Evolutionary conservation across 2,888 invertebrate genomes (phyloP).

Genomic region (Agapetus fuscipes): DNA sequence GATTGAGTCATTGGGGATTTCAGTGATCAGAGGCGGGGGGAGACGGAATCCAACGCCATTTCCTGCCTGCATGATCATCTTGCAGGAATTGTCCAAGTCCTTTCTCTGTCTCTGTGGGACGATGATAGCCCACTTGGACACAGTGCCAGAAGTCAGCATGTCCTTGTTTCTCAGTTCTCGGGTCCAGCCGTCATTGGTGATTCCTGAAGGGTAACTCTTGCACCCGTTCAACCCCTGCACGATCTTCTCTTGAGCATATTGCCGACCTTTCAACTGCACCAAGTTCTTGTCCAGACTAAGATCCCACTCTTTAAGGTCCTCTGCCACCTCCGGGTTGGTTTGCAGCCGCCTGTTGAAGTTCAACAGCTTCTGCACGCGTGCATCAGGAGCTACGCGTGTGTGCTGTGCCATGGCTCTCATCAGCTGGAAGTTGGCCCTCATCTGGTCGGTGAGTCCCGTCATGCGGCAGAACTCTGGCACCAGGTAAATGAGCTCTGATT

Average conservation of each 20-base stretch:
- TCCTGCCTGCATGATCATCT: slow-evolving; percentile 36
- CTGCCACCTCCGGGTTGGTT: slow-evolving; percentile 32
- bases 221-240: slow-evolving; percentile 37
- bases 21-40: slow-evolving; percentile 36
- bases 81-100: slow-evolving; percentile 39
- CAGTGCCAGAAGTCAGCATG: slow-evolving; percentile 29
- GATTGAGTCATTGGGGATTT: slow-evolving; percentile 49
- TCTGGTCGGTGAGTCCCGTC: slow-evolving; percentile 68
- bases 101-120: slow-evolving; percentile 34
- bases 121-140: slow-evolving; percentile 41
- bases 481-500: slow-evolving; percentile 57
- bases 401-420: slow-evolving; percentile 61
- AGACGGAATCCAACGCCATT: slow-evolving; percentile 36
- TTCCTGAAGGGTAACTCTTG: slow-evolving; percentile 34
- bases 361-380: slow-evolving; percentile 55
- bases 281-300: slow-evolving; percentile 54
- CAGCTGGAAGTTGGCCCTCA: slow-evolving; percentile 50
- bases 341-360: slow-evolving; percentile 55
- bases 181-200: slow-evolving; percentile 69
- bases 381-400: slow-evolving; percentile 64
- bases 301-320: slow-evolving; percentile 64
- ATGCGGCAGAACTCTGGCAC: slow-evolving; percentile 78
- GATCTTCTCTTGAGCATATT: slow-evolving; percentile 55
- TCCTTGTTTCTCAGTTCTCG: slow-evolving; percentile 47
- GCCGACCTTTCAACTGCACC: slow-evolving; percentile 55